Evolutionary conservation across 2,113 vertebrate genomes (phyloP), one percentile per base, ranked within the genome.

Genomic region (Eclectus roratus): DNA sequence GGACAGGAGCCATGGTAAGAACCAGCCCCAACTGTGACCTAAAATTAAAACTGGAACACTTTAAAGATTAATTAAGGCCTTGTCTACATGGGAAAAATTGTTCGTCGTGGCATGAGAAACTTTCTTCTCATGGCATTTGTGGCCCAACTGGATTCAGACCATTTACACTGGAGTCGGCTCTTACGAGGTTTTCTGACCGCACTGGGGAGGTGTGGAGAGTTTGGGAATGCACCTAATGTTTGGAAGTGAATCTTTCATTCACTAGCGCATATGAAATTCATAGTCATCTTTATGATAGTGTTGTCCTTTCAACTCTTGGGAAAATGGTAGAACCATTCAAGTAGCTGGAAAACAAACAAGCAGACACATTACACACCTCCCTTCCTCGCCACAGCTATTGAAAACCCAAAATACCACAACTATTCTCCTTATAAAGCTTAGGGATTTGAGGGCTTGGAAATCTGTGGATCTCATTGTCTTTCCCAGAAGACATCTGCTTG

Each of bases 21-120:
- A 96, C 91, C 91, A 93, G 94, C 72, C 94, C 92, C 73, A 91
- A 74, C 92, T 86, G 96, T 95, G 96, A 92, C 95, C 96, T 96
- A 88, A 95, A 97, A 96, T 97, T 96, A 96, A 97, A 96, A 95
- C 69, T 91, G 82, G 88, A 96, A 93, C 94, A 86, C 94, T 96
- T 97, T 96, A 95, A 96, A 93, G 93, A 97, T 97, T 96, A 96
- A 97, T 95, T 96, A 96, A 95, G 92, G 77, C 68, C 92, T 95
- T 76, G 85, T 96, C 96, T 97, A 96, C 94, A 96, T 96, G 95
- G 93, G 94, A 96, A 96, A 96, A 94, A 95, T 61, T 92, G 86
- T 94, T 96, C 94, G 69, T 41, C 10, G 6, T 94, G 66, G 88
- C 80, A 96, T 97, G 92, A 93, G 96, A 96, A 96, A 95, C 69